These are phyloP conservation scores for Cinclus mexicanus DNA, from an alignment of 2,113 vertebrate genomes.

Conservation along the genomic window DNA sequence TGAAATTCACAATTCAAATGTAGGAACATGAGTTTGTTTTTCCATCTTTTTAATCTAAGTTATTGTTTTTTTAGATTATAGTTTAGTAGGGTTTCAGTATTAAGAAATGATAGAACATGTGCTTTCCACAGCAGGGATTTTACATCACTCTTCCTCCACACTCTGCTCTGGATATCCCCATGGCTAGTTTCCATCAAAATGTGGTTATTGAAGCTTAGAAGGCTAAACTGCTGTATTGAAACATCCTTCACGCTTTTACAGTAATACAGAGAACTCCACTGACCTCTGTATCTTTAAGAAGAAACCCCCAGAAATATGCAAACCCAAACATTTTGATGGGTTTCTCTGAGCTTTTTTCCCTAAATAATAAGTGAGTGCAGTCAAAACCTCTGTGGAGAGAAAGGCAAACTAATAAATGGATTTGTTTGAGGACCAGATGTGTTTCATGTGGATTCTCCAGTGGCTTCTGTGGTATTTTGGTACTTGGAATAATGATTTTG, in stretches of 20 bases:
- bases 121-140: not conserved
- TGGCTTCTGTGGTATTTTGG: constrained; percentile 65
- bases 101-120: not conserved
- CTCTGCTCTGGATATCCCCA: not conserved
- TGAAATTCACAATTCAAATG: not conserved
- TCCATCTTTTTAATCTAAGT: not conserved
- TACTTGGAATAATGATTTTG: constrained; percentile 30
- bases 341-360: not conserved
- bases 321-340: not conserved
- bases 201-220: not conserved
- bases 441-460: constrained; percentile 56
- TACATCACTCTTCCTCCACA: rapidly evolving
- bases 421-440: constrained; percentile 46
- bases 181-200: not conserved
- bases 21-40: not conserved
- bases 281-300: not conserved
- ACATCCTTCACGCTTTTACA: not conserved
- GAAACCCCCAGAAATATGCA: not conserved
- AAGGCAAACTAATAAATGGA: constrained; percentile 54
- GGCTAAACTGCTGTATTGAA: not conserved
- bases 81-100: not conserved
- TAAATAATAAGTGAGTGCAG: not conserved
- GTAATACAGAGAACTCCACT: not conserved
- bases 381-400: constrained; percentile 26
- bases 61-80: not conserved